Evolutionary conservation across 2,888 invertebrate genomes (phyloP), one percentile per base, ranked within the genome.

Genomic region (Volucella zonaria): DNA sequence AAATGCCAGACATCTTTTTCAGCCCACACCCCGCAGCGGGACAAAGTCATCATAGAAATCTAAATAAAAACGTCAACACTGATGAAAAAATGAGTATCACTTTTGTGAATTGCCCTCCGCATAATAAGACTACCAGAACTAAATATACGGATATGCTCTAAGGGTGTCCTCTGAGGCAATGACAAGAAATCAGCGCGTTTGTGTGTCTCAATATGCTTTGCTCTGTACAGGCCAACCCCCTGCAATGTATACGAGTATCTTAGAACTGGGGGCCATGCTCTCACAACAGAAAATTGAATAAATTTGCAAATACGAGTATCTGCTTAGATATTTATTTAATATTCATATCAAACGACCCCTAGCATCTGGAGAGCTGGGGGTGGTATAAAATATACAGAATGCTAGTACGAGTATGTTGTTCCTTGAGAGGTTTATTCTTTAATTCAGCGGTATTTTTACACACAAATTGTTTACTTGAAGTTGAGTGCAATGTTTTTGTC

Each of bases 281-380:
- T 77, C 52, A 11, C 23, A 64, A 45, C 45, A 78, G 74, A 82
- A 73, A 82, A 82, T 82, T 82, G 78, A 82, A 82, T 82, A 79
- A 82, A 74, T 82, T 82, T 82, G 77, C 78, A 78, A 82, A 82
- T 67, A 31, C 31, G 31, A 31, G 31, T 31, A 78, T 78, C 73
- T 47, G 62, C 74, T 73, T 64, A 40, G 43, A 47, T 31, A 74
- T 74, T 82, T 78, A 62, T 74, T 58, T 74, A 82, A 82, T 79
- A 82, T 82, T 79, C 79, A 74, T 75, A 58, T 52, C 42, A 31
- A 31, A 31, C 31, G 31, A 31, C 31, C 31, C 31, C 31, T 31
- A 31, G 31, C 31, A 31, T 31, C 31, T 31, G 31, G 31, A 31
- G 31, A 6, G 31, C 31, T 31, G 31, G 31, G 6, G 6, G 4